Evolutionary conservation across 2,888 invertebrate genomes (phyloP).

Genomic region (Anticlea derivata): DNA sequence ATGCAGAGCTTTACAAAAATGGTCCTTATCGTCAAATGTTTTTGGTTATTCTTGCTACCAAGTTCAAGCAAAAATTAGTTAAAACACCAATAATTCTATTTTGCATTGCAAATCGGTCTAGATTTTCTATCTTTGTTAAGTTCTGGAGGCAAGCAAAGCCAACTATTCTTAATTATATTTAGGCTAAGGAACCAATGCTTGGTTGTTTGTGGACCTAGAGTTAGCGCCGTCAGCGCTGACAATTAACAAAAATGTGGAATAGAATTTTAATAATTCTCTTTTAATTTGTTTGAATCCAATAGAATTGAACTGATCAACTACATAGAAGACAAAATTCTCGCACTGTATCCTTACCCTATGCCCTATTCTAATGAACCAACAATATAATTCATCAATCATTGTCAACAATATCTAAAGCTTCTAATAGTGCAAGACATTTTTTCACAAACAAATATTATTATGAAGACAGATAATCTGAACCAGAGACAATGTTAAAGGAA

Average conservation of each 20-base stretch:
- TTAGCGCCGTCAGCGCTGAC: constrained; percentile 1
- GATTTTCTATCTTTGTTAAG: not conserved
- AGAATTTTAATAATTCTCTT: constrained; percentile 1
- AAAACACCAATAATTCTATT: not conserved
- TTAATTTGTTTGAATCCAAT: constrained; percentile 9
- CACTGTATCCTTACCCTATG: constrained; percentile 48
- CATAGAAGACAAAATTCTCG: constrained; percentile 25
- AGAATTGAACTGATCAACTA: constrained; percentile 21
- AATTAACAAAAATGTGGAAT: constrained; percentile 1
- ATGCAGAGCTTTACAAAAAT: constrained; percentile 12
- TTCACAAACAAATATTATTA: constrained; percentile 23
- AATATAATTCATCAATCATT: constrained; percentile 48
- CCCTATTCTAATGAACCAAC: constrained; percentile 56
- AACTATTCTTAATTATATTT: constrained; percentile 25
- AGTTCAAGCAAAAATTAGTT: not conserved
- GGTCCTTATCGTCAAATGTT: constrained; percentile 1
- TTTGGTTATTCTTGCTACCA: not conserved
- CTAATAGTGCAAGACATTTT: constrained; percentile 50
- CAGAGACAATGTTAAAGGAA: constrained; percentile 49
- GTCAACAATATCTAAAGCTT: constrained; percentile 56
- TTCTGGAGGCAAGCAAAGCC: constrained; percentile 15
- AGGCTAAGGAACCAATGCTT: constrained; percentile 27
- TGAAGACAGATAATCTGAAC: constrained; percentile 34
- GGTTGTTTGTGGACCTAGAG: not conserved
- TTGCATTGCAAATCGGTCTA: not conserved